Evolutionary conservation across 1,140 invertebrate species (phyloP), one percentile per base, ranked within the genome.

Genomic region (Batillaria attramentaria): DNA sequence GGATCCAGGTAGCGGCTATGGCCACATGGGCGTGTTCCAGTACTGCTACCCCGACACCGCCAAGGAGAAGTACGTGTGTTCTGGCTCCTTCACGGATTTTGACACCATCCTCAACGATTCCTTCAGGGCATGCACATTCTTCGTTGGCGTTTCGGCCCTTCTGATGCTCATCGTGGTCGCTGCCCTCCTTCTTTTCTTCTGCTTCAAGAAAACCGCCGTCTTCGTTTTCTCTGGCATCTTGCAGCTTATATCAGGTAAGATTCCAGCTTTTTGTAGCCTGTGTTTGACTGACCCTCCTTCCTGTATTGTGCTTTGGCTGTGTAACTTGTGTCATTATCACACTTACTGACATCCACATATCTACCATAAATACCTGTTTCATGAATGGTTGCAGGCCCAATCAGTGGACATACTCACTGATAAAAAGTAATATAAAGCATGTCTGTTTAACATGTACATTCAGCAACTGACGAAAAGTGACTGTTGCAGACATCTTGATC

Each of bases 161-260:
- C 92, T 98, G 70, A 95, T 97, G 77, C 91, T 97, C 68, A 91
- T 98, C 78, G 95, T 95, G 37, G 95, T 99, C 75, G 89, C 87
- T 24, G 95, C 94, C 88, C 94, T 95, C 50, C 95, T 99, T 93
- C 92, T 98, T 18, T 93, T 99, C 82, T 98, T 99, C 92, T 96
- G 98, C 91, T 98, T 99, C 91, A 95, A 97, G 90, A 96, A 95
- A 88, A 97, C 96, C 0, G 96, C 95, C n/a, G 97, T 98, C 10
- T 99, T 97, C 91, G 94, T 97, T 87, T 94, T 98, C 73, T 98
- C 96, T 88, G 97, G 95, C 37, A 86, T 88, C 72, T 78, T 89
- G 28, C 84, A 89, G 77, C 68, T 89, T 2, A 80, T 88, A 18
- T 87, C 84, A 69, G 86, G 88, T 89, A 80, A 83, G 81, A 82